Evolutionary conservation across 2,113 vertebrate genomes (phyloP), one percentile per base, ranked within the genome.

Genomic region (Ceuthmochares aereus): DNA sequence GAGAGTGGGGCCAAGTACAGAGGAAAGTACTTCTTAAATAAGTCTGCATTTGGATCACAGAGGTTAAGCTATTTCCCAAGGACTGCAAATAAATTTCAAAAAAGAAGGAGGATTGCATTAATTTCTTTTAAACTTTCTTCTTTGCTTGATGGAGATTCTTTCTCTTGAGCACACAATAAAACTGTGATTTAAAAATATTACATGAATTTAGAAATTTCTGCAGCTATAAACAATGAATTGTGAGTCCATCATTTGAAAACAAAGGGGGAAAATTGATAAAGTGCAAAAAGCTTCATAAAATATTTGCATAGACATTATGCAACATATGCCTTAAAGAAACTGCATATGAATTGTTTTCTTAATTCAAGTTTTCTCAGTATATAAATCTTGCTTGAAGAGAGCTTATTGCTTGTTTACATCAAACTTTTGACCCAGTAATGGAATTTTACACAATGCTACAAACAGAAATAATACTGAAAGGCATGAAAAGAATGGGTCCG

Each of bases 371-470:
- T 80, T 81, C 63, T 86, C 30, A 27, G 52, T 52, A 37, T 27
- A 88, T 40, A 94, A 88, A 92, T 81, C 43, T 23, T 29, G 4
- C 29, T 49, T 52, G 56, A 68, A 74, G 37, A 74, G 37, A 86
- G 27, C 25, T 84, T 86, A 83, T 12, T 75, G 62, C 36, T 84
- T 94, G 74, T 73, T 96, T 93, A 86, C 64, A 86, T 64, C 54
- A 89, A 81, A 70, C 40, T 51, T 89, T 63, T 21, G 47, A 90
- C 43, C 73, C 45, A 34, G 26, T 84, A 92, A 94, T 82, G 49
- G 52, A 92, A 93, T n/a, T 79, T 95, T 58, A 79, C 20, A 92
- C n/a, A 59, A 55, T 21, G 52, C 14, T 30, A 93, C 30, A 72
- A 92, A 68, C 54, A 84, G 79, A 88, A 87, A 75, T 25, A 72